Base-by-base conservation (phyloP, 1,140 invertebrate species). In the Drosophila tristis region DNA sequence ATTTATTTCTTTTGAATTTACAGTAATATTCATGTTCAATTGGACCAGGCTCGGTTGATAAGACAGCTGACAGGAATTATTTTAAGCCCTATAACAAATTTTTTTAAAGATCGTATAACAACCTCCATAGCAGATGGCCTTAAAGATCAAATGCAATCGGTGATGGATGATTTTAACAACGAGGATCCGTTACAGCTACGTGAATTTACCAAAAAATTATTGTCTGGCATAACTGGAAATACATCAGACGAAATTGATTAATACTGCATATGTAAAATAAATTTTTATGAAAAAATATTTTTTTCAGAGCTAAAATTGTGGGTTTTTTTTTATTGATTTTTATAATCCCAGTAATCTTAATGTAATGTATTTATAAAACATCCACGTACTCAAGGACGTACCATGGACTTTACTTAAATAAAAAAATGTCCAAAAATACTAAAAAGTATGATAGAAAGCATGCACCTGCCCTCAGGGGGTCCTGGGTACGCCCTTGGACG, bases 91-190 rank as follows among this genome's bases (percentile, higher is more conserved):
- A 90, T 91, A 39, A 91, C 90, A 15, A 91, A 91, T 50, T 53
- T 91, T 2, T 91, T 91, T 31, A 91, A 90, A 26, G 71, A 91
- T 67, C 85, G 79, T 4, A 91, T 91, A 6, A 91, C 89, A 5
- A 91, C 89, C 31, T 87, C 85, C 4, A 91, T 91, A 56, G 82
- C 90, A 25, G 90, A 91, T 66, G 85, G 85, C 0, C 70, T 91
- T 5, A 90, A 91, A 29, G 77, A 72, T 20, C 85, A 91, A 78
- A 91, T 91, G 89, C 90, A 91, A 57, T 45, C 54, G 15, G 73
- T 91, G 0, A 80, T 91, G 77, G 76, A 90, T 66, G 90, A 91
- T 42, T 91, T 91, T 25, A 91, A 90, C 50, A 77, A 87, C 11
- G 81, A 84, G 16, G 90, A 91, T 74, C 90, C 89, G 0, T 65